A percentile compares a stretch with the other conserved stretches of the same genome.
Evolutionary conservation across 53 echinoderm and acorn worm genomes (phyloP).

Genomic region (Pentamera pediparva): DNA sequence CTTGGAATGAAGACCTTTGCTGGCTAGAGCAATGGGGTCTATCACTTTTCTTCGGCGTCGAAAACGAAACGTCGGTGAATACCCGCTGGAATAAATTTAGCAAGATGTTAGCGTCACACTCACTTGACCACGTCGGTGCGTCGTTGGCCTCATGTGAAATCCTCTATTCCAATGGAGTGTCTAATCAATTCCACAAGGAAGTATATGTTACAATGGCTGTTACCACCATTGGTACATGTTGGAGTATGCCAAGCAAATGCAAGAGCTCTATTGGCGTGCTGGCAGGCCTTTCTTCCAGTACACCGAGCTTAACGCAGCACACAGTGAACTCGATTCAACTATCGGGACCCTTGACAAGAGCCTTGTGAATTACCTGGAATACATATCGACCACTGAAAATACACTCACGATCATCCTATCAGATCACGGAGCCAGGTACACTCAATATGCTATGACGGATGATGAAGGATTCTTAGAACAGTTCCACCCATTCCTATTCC

Average conservation of each 20-base stretch:
- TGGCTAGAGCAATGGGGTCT: conserved; percentile 90
- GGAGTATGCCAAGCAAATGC: conserved; percentile 45
- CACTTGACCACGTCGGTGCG: conserved; percentile 64
- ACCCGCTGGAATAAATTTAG: conserved; percentile 61
- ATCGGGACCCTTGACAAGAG: conserved; percentile 57
- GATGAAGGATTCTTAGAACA: conserved; percentile 74
- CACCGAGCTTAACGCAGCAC: conserved; percentile 56
- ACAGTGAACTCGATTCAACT: conserved; percentile 50
- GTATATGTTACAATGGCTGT: conserved; percentile 73
- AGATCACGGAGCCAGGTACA: conserved; percentile 81
- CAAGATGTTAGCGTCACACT: conserved; percentile 27
- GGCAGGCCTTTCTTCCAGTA: conserved; percentile 61
- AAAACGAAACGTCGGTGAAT: conserved; percentile 32
- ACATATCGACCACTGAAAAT: conserved; percentile 41
- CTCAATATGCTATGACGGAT: conserved; percentile 43
- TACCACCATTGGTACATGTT: conserved; percentile 72
- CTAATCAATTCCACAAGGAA: conserved; percentile 70
- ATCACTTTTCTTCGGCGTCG: conserved; percentile 62
- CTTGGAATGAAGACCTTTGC: conserved; percentile 82
- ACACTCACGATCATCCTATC: conserved; percentile 68
- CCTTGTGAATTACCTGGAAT: conserved; percentile 55
- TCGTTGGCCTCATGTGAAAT: conserved; percentile 76
- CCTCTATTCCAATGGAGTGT: conserved; percentile 55
- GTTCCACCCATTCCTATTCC: conserved; percentile 69
- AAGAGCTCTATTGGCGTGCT: conserved; percentile 16